These are phyloP conservation scores for Hofmannophila pseudospretella DNA, from an alignment of 2,888 invertebrate genomes.

Conservation along the genomic window DNA sequence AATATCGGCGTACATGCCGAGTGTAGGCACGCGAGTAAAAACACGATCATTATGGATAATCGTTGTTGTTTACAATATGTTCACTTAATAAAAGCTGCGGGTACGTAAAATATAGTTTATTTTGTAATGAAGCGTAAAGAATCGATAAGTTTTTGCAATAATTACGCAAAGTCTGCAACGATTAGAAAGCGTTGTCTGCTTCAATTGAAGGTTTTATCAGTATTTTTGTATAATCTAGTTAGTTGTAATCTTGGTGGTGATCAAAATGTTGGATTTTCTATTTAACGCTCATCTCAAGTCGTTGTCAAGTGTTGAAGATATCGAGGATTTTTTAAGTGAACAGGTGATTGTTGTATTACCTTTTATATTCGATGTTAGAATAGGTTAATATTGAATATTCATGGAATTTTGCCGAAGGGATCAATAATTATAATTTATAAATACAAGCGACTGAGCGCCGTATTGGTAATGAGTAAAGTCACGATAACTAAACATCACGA, in stretches of 20 bases:
- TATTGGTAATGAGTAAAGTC: too few relatives aligned
- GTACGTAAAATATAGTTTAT: too few relatives aligned
- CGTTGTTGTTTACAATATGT: too few relatives aligned
- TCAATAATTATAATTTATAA: too few relatives aligned
- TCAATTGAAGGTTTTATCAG: conserved; percentile 10
- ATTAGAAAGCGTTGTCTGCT: conserved; percentile 9
- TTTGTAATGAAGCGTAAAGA: not conserved
- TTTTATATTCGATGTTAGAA: not conserved
- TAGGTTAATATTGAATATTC: too few relatives aligned
- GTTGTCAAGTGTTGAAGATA: conserved; percentile 5
- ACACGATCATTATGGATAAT: too few relatives aligned
- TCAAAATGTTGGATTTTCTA: conserved; percentile 9
- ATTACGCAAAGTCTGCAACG: not conserved
- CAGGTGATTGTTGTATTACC: not conserved
- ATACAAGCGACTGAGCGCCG: too few relatives aligned
- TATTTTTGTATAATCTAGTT: not conserved
- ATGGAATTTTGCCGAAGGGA: too few relatives aligned
- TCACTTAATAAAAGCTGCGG: too few relatives aligned
- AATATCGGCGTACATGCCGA: too few relatives aligned
- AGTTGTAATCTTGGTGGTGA: conserved; percentile 5
- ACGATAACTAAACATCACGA: too few relatives aligned
- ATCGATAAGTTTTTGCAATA: not conserved
- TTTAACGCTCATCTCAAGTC: conserved; percentile 4
- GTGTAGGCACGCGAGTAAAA: too few relatives aligned
- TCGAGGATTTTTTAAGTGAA: conserved; percentile 8